Evolutionary conservation across 2,797 vertebrate species (phyloP), one percentile per base, ranked within the genome.

Genomic region (Pangasius larnaudii): DNA sequence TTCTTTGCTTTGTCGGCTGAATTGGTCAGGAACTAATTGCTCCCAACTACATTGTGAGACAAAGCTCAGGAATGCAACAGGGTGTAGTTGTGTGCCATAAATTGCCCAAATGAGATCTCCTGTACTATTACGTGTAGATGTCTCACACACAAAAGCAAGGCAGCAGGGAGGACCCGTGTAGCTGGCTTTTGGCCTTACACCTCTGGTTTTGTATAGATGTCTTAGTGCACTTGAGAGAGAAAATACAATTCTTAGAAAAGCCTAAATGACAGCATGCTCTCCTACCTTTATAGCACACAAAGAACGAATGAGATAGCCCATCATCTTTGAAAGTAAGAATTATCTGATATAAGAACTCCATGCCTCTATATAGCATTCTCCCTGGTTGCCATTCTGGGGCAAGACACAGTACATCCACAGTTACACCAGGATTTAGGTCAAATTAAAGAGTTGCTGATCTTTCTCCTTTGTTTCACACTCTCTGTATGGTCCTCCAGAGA

Each of bases 401-500:
- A 58, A 79, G 77, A 46, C 53, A 59, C 36, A n/a, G 56, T n/a
- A 18, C 27, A 14, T 27, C n/a, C 39, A 59, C 59, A 58, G 77
- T 53, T 39, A 49, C 30, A 80, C 39, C n/a, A 42, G n/a, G 80
- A 86, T 84, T 79, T 85, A 71, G 88, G 27, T 30, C 27, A 30
- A 86, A 87, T 89, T 89, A 88, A 83, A 86, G 22, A 65, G 51
- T 85, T 71, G 56, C 87, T n/a, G 58, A 85, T 90, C 74, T 88
- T 79, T 84, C 53, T 19, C 4, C 19, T 30, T 88, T 61, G 85
- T 75, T 86, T 59, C 74, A 33, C 51, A 72, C 63, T 11, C 79
- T 56, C 63, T 80, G 58, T 58, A 14, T 63, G 4, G 59, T 49
- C 84, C 91, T 89, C 85, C 24, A 49, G 84, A 85, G 87, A 79